Evolutionary conservation across 2,888 invertebrate genomes (phyloP), one percentile per base, ranked within the genome.

Genomic region (Entomobrya multifasciata): DNA sequence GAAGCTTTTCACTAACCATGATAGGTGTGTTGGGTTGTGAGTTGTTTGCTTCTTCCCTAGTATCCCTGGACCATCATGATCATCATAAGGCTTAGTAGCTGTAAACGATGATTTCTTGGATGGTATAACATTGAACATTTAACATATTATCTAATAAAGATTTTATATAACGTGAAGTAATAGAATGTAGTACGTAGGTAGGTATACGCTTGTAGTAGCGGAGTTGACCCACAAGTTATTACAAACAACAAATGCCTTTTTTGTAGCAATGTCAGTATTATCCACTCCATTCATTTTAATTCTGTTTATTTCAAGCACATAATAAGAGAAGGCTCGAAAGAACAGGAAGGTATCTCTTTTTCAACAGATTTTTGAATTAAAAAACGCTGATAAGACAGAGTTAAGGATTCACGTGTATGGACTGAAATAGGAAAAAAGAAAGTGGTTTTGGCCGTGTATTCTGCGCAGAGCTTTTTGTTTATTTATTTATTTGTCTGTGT

Each of bases 251-350:
- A 77, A 41, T 30, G 62, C 47, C 47, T 17, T 55, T 36, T 30
- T 62, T 57, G 22, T 20, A 41, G 11, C 74, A n/a, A 10, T n/a
- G 3, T 22, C 30, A 27, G 25, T 4, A 11, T 52, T 30, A 25
- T 65, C 22, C 55, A 70, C 41, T 36, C 44, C 80, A 80, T 80
- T 41, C 67, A 70, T 80, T 80, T 70, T 70, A 70, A 80, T 70
- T 80, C 80, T 22, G 1, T 20, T 57, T 76, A 36, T 76, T 22
- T 52, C 49, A 52, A 44, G 44, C 67, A 22, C 0, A 55, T 41
- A 6, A 52, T 13, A 17, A 36, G 8, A 13, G 44, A 70, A 52
- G 17, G 10, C n/a, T n/a, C n/a, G n/a, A n/a, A n/a, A n/a, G 13
- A 76, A 47, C 17, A 41, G 8, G 41, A 36, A 41, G 27, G 60